phyloP scores from a whole-genome alignment of 2,113 vertebrate species.

The Dasyornis broadbenti region DNA sequence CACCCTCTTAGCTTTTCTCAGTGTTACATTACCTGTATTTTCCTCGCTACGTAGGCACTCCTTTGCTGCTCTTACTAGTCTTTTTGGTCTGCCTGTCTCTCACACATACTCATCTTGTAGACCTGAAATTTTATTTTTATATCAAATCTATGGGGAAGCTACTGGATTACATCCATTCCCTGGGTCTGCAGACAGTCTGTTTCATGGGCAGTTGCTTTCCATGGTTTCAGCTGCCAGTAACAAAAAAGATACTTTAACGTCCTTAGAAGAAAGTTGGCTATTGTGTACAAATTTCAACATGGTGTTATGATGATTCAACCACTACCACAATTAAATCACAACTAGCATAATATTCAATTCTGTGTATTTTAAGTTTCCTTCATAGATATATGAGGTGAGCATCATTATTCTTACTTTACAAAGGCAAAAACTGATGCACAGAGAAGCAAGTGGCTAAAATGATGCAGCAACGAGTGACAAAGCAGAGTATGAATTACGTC shows the following conservation, averaged over 20 bases:
- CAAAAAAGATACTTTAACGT: not conserved
- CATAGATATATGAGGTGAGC: not conserved
- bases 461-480: not conserved
- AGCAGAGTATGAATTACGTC: not conserved
- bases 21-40: not conserved
- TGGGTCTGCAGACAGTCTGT: not conserved
- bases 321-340: not conserved
- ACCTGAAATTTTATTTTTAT: not conserved
- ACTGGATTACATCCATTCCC: not conserved
- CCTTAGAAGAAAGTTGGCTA: not conserved
- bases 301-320: not conserved
- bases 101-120: not conserved
- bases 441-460: not conserved
- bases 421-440: not conserved
- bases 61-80: not conserved
- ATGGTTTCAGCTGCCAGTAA: not conserved
- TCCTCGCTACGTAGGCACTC: not conserved
- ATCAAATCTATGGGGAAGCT: not conserved
- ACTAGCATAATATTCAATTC: not conserved
- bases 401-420: not conserved
- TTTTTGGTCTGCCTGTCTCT: not conserved
- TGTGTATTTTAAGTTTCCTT: not conserved
- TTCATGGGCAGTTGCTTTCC: not conserved
- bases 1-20: not conserved
- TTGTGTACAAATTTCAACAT: not conserved